Evolutionary conservation across 2,888 invertebrate species (phyloP).

Genomic region (Podotricha telesiphe): DNA sequence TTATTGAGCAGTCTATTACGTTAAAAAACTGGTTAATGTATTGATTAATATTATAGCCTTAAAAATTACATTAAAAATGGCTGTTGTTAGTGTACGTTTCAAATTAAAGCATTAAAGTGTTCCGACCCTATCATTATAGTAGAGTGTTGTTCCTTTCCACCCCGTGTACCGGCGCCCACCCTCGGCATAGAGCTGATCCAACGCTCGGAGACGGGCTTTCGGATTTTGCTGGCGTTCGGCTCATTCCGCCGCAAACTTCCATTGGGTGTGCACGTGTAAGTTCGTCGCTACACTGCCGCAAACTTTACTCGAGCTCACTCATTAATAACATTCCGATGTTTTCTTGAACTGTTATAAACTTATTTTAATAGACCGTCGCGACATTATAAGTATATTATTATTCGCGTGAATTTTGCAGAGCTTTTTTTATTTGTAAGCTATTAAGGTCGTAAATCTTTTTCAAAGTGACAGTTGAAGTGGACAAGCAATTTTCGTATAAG

Average conservation of each 20-base stretch:
- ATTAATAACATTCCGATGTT: constrained; percentile 48
- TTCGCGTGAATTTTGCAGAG: constrained; percentile 5
- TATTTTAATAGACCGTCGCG: constrained; percentile 21
- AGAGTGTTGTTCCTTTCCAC: constrained; percentile 81
- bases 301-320: constrained; percentile 75
- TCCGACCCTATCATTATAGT: constrained; percentile 83
- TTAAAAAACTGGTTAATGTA: neutral
- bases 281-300: constrained; percentile 49
- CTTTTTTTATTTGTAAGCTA: constrained; percentile 37
- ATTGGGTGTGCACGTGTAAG: constrained; percentile 55
- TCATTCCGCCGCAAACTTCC: constrained; percentile 71
- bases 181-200: constrained; percentile 49
- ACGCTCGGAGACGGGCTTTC: constrained; percentile 46
- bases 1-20: neutral
- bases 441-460: constrained; percentile 48
- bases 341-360: constrained; percentile 21
- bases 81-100: constrained; percentile 77
- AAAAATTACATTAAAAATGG: constrained; percentile 36
- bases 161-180: constrained; percentile 67
- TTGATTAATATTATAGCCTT: constrained; percentile 30
- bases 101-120: constrained; percentile 83
- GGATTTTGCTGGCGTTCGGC: constrained; percentile 49
- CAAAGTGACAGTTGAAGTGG: constrained; percentile 70
- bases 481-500: constrained; percentile 57
- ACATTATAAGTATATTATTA: constrained; percentile 16